Conservation (phyloP, 1,140 invertebrate genomes). For the Heliconius nattereri region DNA sequence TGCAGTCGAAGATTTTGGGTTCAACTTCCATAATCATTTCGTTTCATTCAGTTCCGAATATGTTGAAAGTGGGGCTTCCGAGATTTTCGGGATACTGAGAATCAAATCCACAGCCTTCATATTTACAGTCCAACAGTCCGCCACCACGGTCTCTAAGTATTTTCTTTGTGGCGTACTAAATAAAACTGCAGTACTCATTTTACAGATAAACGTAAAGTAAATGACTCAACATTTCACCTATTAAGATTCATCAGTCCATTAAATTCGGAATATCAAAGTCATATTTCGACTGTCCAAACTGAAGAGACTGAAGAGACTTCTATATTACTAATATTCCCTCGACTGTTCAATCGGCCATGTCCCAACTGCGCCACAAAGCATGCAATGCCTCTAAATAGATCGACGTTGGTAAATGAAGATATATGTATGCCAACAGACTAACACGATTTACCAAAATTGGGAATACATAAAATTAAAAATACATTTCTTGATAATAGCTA, state of each 20-base stretch:
- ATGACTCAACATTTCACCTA: no score
- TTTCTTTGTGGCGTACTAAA: no score
- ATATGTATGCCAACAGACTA: background rate
- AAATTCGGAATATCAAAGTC: background rate
- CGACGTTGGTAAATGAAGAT: background rate
- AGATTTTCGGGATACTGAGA: no score
- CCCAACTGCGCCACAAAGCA: background rate
- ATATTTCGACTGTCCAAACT: background rate
- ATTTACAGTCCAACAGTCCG: no score
- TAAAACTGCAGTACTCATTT: background rate
- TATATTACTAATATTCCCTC: background rate
- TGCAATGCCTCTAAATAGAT: background rate
- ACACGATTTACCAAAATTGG: background rate
- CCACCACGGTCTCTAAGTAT: no score
- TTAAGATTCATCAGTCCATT: background rate
- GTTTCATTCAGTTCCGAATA: background rate
- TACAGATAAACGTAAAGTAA: no score
- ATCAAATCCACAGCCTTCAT: no score
- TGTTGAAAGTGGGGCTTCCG: no score
- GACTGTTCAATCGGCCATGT: background rate
- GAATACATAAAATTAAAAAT: background rate
- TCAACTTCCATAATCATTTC: background rate
- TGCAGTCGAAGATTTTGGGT: no score
- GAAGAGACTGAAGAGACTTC: background rate
- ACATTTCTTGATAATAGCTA: no score